Percentiles rank a stretch among this genome's conserved stretches.
Evolutionary conservation across 2,113 vertebrate genomes (phyloP).

Genomic region (Rhynchopsitta pachyrhyncha): DNA sequence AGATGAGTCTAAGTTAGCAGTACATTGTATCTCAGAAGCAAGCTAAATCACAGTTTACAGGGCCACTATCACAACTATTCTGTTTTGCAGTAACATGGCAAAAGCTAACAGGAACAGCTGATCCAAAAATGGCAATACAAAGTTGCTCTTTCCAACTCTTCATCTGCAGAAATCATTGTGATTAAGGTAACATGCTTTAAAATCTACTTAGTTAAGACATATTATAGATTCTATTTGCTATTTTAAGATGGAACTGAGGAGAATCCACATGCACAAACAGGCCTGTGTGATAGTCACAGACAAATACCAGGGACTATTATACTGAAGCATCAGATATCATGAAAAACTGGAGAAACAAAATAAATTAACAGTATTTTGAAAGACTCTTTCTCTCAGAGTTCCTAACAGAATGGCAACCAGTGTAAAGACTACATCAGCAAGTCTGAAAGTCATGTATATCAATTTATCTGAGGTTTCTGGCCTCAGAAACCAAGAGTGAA

Average conservation of each 20-base stretch:
- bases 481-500: background rate
- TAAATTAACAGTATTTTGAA: background rate
- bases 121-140: background rate
- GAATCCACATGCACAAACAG: background rate
- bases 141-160: background rate
- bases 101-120: background rate
- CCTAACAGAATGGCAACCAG: background rate
- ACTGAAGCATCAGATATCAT: background rate
- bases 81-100: background rate
- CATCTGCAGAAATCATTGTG: background rate
- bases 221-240: background rate
- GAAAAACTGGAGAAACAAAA: background rate
- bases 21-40: background rate
- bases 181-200: background rate
- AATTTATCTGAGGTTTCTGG: background rate
- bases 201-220: background rate
- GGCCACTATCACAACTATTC: background rate
- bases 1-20: background rate
- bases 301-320: background rate
- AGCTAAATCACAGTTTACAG: background rate
- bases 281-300: background rate
- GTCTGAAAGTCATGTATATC: background rate
- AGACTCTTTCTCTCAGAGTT: background rate
- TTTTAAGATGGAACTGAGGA: background rate
- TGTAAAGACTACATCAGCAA: background rate